Percentiles rank a stretch among this genome's conserved stretches.
phyloP scores from a whole-genome alignment of 2,888 invertebrate species.

The Lasioglossum figueresi region DNA sequence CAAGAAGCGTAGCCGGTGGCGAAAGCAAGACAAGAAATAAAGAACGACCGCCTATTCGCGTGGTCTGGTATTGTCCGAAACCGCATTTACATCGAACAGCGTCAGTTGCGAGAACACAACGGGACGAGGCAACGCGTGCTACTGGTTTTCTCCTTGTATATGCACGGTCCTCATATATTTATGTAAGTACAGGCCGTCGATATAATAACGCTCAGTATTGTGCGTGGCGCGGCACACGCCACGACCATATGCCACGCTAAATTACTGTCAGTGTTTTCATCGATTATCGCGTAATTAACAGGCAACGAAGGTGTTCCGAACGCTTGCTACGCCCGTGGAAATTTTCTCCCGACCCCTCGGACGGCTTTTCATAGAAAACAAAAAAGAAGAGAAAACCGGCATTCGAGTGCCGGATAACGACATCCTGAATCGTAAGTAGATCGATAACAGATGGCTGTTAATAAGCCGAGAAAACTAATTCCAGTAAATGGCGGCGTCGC shows the following conservation, averaged over 20 bases:
- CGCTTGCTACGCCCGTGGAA: background rate
- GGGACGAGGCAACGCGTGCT: conserved; percentile 74
- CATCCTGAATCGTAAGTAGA: background rate
- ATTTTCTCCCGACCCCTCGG: background rate
- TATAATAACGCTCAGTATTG: conserved; percentile 75
- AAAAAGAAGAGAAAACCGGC: background rate
- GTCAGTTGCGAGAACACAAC: conserved; percentile 77
- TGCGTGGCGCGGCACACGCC: conserved; percentile 77
- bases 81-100: conserved; percentile 74
- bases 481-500: too few species aligned
- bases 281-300: too few species aligned
- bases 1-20: conserved; percentile 48
- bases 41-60: conserved; percentile 60
- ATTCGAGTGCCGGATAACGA: background rate
- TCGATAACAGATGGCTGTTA: background rate
- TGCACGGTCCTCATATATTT: conserved; percentile 69
- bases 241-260: conserved; percentile 79
- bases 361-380: background rate
- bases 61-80: conserved; percentile 78
- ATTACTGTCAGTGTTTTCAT: too few species aligned
- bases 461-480: background rate
- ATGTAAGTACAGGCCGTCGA: conserved; percentile 75
- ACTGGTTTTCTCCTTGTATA: conserved; percentile 69
- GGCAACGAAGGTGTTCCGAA: conserved; percentile 59
- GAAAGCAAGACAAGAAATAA: conserved; percentile 52